phyloP scores from a whole-genome alignment of 2,888 invertebrate species.

The Minunthozetes semirufus region DNA sequence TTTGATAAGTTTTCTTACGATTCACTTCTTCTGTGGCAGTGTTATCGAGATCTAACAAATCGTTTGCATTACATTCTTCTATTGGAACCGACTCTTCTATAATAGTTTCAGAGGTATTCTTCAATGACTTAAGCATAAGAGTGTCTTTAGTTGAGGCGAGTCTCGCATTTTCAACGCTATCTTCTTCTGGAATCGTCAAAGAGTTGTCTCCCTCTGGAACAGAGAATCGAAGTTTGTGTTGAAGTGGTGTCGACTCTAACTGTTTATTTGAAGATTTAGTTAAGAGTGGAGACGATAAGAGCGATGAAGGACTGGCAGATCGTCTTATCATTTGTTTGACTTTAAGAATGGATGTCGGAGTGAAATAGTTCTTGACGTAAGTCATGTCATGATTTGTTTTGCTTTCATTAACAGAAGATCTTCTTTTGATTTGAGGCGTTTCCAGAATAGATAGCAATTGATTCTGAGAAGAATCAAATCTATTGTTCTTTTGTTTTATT shows the following conservation, averaged over 20 bases:
- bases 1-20: background rate
- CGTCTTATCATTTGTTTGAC: constrained; percentile 43
- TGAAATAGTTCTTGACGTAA: constrained; percentile 43
- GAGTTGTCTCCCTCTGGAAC: background rate
- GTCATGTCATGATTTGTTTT: constrained; percentile 45
- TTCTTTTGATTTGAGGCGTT: constrained; percentile 56
- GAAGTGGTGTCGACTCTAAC: background rate
- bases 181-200: background rate
- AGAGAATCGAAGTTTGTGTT: constrained; percentile 8
- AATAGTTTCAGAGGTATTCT: constrained; percentile 23
- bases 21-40: background rate
- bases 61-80: background rate
- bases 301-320: constrained; percentile 33
- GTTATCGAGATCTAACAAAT: background rate
- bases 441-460: constrained; percentile 51
- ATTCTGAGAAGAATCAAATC: background rate
- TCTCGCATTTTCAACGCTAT: constrained; percentile 10
- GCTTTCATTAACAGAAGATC: constrained; percentile 44
- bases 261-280: background rate
- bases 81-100: background rate
- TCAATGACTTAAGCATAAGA: constrained; percentile 10
- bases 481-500: background rate
- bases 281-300: background rate
- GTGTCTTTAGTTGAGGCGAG: constrained; percentile 13
- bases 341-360: constrained; percentile 63